Conservation (phyloP, 2,113 vertebrate genomes). For the Ceyx melanurus region DNA sequence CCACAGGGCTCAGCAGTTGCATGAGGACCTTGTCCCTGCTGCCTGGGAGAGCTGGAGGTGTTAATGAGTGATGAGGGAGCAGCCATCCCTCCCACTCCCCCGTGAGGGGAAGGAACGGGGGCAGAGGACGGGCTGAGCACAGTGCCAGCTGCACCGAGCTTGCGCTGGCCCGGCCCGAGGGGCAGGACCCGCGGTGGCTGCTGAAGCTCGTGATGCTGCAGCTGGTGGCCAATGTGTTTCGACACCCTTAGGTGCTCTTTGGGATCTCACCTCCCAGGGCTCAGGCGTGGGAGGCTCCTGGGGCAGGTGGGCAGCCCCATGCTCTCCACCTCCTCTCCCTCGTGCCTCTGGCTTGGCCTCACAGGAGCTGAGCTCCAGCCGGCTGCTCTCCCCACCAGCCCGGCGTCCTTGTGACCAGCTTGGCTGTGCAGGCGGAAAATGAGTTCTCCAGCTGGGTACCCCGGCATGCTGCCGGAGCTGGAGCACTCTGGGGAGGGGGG, state of each 20-base stretch:
- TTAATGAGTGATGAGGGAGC: constrained; percentile 42
- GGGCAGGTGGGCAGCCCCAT: rapidly evolving
- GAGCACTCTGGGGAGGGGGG: background rate
- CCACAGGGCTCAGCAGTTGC: rapidly evolving
- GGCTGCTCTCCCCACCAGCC: background rate
- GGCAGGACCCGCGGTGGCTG: rapidly evolving
- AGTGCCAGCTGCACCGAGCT: rapidly evolving
- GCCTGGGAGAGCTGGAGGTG: rapidly evolving
- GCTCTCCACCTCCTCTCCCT: background rate
- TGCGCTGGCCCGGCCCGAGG: rapidly evolving
- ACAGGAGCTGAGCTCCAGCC: background rate
- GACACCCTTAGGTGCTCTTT: background rate
- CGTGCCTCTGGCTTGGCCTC: background rate
- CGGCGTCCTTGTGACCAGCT: background rate
- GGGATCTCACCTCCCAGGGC: rapidly evolving
- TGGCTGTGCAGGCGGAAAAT: background rate
- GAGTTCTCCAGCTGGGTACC: background rate
- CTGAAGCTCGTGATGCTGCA: rapidly evolving
- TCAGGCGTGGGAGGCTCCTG: rapidly evolving
- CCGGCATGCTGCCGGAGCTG: rapidly evolving
- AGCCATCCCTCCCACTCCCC: background rate
- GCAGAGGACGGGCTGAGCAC: background rate
- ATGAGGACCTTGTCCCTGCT: background rate
- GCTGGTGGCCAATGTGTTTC: rapidly evolving
- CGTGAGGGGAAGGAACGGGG: background rate